These are phyloP conservation scores for Tringa solitaria DNA, from an alignment of 2,113 vertebrate species.

Conservation along the genomic window DNA sequence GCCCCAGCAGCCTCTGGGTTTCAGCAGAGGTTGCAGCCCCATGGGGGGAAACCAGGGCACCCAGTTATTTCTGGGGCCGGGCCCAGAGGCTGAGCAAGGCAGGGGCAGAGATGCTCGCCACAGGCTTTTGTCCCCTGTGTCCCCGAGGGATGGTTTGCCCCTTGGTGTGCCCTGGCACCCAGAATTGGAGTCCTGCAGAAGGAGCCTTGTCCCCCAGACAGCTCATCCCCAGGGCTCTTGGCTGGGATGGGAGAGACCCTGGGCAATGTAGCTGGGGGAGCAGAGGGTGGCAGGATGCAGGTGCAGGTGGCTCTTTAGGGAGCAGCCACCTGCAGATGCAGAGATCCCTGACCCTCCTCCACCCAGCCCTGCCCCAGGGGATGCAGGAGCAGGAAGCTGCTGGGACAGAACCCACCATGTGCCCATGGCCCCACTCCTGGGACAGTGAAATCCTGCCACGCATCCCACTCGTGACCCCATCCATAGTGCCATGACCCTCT, in stretches of 20 bases:
- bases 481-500: not conserved
- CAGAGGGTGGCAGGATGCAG: not conserved
- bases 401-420: not conserved
- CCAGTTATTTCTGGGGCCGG: not conserved
- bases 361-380: too few species aligned
- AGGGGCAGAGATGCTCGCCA: not conserved
- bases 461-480: not conserved
- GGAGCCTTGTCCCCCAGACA: not conserved
- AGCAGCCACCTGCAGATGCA: not conserved
- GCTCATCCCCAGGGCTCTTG: not conserved
- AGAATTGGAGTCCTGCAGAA: not conserved
- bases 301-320: fast-evolving
- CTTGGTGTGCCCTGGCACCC: not conserved
- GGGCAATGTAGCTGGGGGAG: not conserved
- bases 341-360: not conserved
- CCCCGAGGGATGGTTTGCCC: too few species aligned
- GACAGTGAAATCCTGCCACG: fast-evolving
- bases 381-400: not conserved
- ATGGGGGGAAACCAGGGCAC: fast-evolving
- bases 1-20: not conserved
- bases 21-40: not conserved
- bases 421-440: not conserved
- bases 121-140: not conserved
- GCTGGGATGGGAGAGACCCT: not conserved
- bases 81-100: not conserved